Base-by-base conservation (phyloP, 2,888 invertebrate genomes). In the Orthosia incerta region DNA sequence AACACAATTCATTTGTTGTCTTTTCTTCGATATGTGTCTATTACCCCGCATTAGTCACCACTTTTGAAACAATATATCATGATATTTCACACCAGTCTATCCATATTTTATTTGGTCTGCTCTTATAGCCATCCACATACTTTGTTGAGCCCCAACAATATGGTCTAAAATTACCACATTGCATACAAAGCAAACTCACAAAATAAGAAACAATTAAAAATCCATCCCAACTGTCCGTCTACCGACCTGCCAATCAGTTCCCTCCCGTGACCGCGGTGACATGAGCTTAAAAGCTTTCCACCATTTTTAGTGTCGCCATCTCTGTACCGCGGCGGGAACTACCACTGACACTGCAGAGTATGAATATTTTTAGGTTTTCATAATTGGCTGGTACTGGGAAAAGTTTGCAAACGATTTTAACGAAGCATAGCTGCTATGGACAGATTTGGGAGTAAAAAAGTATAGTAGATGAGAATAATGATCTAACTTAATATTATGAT, bases 221-320 rank as follows among this genome's bases (percentile, higher is more conserved):
- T 39, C 16, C 3, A 5, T 15, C 11, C 18, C 11, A 26, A 7
- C 13, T 77, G 82, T 81, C 20, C 77, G 87, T 87, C 76, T 87
- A 61, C 50, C 4, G n/a, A 2, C 0, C 56, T 45, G 31, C 79
- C 87, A 85, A 86, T 89, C 89, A 88, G 87, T 81, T 80, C 71
- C 78, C 71, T 79, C 31, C 85, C 82, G 82, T 85, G 88, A 85
- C 88, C 84, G 77, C 88, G 72, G 87, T 89, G 92, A 91, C 91
- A 89, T 82, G 83, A 84, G 93, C 92, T 92, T 94, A 93, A 94
- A 93, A 93, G 93, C 91, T 92, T 93, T 92, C 74, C 64, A 80
- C 75, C 87, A 91, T 93, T 93, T 93, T 92, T 90, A 90, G 88
- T 89, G 88, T 88, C 87, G 76, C 82, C 76, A 79, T 83, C 84